Evolutionary conservation across 2,888 invertebrate genomes (phyloP).

Genomic region (Melinaea menophilus): DNA sequence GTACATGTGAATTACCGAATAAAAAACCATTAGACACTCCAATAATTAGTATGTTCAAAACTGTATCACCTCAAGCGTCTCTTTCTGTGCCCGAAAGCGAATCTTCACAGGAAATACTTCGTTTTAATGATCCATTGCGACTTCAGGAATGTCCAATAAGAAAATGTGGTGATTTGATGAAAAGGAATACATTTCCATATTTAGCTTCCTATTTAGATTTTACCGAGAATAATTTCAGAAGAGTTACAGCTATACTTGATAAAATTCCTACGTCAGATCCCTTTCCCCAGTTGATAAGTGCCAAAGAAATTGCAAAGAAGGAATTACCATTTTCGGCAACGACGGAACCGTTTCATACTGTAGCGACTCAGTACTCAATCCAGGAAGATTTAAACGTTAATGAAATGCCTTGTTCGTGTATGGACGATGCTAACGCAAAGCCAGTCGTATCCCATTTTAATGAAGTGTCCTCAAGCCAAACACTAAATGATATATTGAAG

Average conservation of each 20-base stretch:
- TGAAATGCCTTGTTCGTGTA: constrained; percentile 47
- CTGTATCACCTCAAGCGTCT: constrained; percentile 11
- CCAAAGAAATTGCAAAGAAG: constrained; percentile 42
- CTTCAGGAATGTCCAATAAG: constrained; percentile 31
- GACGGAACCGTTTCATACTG: constrained; percentile 46
- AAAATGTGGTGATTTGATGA: constrained; percentile 29
- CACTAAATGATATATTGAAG: constrained; percentile 39
- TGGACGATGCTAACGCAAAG: constrained; percentile 29
- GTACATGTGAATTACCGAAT: constrained; percentile 44
- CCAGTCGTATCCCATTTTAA: constrained; percentile 23
- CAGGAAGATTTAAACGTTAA: constrained; percentile 48
- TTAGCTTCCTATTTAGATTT: constrained; percentile 56
- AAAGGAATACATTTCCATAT: constrained; percentile 47
- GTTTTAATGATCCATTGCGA: constrained; percentile 48
- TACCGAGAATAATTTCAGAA: constrained; percentile 56
- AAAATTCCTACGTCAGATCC: constrained; percentile 26
- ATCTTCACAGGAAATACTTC: constrained; percentile 51
- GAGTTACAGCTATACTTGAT: constrained; percentile 49
- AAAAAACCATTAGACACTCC: constrained; percentile 19
- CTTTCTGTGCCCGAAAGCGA: constrained; percentile 33
- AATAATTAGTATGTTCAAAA: constrained; percentile 23
- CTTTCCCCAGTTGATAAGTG: constrained; percentile 41
- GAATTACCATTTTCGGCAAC: constrained; percentile 56
- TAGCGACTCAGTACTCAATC: constrained; percentile 62
- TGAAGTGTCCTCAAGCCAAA: constrained; percentile 29